These are phyloP conservation scores for Poecilus cupreus DNA, from an alignment of 2,888 invertebrate genomes.

Conservation along the genomic window DNA sequence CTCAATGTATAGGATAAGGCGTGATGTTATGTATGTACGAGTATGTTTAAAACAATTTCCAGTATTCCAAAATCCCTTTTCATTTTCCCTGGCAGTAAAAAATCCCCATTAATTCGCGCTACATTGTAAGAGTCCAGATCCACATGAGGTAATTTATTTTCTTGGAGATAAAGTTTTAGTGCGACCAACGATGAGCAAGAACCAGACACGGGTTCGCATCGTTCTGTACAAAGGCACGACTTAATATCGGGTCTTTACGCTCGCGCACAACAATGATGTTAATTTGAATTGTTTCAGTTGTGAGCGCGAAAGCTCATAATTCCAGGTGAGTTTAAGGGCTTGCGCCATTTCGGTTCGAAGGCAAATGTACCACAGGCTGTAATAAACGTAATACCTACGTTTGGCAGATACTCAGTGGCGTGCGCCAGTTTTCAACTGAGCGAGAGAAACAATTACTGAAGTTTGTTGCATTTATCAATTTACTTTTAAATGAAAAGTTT, in stretches of 20 bases:
- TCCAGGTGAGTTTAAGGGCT: constrained; percentile 51
- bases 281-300: constrained; percentile 55
- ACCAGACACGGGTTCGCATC: not conserved
- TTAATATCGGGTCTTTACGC: constrained; percentile 40
- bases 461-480: no score
- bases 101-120: not conserved
- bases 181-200: not conserved
- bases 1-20: no score
- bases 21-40: no score
- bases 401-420: not conserved
- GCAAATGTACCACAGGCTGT: constrained; percentile 32
- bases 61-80: not conserved
- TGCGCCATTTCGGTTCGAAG: constrained; percentile 29
- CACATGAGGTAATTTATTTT: constrained; percentile 25
- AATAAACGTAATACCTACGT: constrained; percentile 43
- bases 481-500: no score
- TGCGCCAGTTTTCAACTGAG: not conserved
- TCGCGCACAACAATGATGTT: constrained; percentile 49
- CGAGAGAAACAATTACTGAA: no score
- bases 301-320: constrained; percentile 48
- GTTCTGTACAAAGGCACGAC: constrained; percentile 30
- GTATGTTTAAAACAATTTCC: not conserved
- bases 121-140: not conserved
- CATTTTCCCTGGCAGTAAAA: not conserved
- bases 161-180: constrained; percentile 27